Base-by-base conservation (phyloP, 1,140 invertebrate species). In the Triops longicaudatus region DNA sequence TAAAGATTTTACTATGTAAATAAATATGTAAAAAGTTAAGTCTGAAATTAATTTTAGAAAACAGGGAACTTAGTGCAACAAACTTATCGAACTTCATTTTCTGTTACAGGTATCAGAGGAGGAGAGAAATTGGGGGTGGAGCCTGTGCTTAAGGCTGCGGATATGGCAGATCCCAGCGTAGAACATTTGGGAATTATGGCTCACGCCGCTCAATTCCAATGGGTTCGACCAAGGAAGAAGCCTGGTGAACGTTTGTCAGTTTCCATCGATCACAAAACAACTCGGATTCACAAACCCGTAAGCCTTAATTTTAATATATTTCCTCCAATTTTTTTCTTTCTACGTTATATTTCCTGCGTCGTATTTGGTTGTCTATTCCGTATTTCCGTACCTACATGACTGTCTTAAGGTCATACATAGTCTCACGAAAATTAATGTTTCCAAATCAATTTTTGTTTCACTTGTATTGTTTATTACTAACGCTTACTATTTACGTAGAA, bases 151-250 rank as follows among this genome's bases (percentile, higher is more conserved):
- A 91, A 93, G 80, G 91, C 96, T 6, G 94, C 93, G 84, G 96
- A 98, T 82, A 94, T 99, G 91, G 91, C 93, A 73, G 94, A 96
- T 84, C 92, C 91, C 74, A 92, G 97, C 82, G 94, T 96, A 1
- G 96, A 98, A 83, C 95, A 98, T 87, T 87, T 98, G 79, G 96
- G 94, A 7, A 93, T 97, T 78, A 98, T 98, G 96, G 93, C 95
- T 4, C 98, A 97, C 84, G 92, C 92, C 3, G 92, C 94, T 0
- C 89, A 92, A 83, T 95, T 94, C 85, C 92, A 94, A 80, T 93
- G 94, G 89, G 88, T 96, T 22, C 91, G 92, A 72, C 92, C 94
- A 78, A 86, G 93, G 73, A 90, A 91, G 14, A 91, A 92, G 63
- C 87, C 94, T 0, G 90, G 91, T 73, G 91, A 95, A 81, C 87